These are phyloP conservation scores for Drosophila diplacantha DNA, from an alignment of 2,888 invertebrate species.

Conservation along the genomic window DNA sequence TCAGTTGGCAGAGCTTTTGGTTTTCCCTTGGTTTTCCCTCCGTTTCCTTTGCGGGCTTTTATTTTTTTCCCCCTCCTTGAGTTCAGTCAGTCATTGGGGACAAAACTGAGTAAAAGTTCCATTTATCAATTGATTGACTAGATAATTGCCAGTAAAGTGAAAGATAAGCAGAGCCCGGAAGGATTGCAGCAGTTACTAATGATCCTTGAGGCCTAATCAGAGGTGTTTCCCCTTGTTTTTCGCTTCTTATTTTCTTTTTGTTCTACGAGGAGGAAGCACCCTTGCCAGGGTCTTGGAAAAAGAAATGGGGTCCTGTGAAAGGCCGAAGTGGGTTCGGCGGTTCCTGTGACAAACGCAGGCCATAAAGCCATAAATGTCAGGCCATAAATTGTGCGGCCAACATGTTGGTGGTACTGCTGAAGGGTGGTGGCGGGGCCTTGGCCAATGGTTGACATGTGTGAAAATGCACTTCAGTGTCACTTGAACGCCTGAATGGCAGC, in stretches of 20 bases:
- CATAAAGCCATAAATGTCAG: conserved; percentile 67
- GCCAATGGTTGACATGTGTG: conserved; percentile 62
- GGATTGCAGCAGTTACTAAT: conserved; percentile 28
- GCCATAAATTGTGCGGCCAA: conserved; percentile 63
- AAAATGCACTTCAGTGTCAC: conserved; percentile 68
- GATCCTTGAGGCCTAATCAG: conserved; percentile 37
- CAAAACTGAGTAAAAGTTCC: conserved; percentile 39
- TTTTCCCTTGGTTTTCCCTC: neutral
- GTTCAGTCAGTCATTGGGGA: conserved; percentile 31
- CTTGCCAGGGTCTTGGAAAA: conserved; percentile 2
- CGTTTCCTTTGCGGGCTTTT: neutral
- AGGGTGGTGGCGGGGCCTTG: neutral
- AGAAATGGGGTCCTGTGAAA: conserved; percentile 16
- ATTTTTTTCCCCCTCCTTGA: neutral
- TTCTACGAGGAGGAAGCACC: too few species aligned
- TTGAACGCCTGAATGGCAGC: conserved; percentile 50
- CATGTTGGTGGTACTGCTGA: too few species aligned
- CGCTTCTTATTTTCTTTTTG: neutral
- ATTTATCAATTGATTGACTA: conserved; percentile 70
- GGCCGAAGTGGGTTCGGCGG: conserved; percentile 10
- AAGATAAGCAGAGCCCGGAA: conserved; percentile 32
- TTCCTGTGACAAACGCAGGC: conserved; percentile 57
- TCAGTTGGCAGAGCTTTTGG: neutral
- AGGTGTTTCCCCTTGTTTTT: neutral
- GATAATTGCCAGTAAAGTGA: conserved; percentile 59